These are phyloP conservation scores for Sebastiscus tertius DNA, from an alignment of 2,797 vertebrate species.

Conservation along the genomic window DNA sequence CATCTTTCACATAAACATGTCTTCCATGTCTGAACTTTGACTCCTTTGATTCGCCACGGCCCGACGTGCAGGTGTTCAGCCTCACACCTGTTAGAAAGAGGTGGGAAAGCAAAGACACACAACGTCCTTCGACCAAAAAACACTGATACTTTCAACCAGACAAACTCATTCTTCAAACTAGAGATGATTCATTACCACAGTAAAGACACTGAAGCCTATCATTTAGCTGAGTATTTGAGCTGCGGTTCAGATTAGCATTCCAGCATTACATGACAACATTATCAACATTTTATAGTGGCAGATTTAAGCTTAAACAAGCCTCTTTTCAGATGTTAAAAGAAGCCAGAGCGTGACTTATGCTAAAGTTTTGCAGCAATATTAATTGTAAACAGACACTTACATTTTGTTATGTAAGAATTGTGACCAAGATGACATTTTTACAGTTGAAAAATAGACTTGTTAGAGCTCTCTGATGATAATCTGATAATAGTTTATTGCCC, in stretches of 20 bases:
- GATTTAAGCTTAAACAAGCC: neutral
- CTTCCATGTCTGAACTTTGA: slow-evolving; percentile 61
- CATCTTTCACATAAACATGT: slow-evolving; percentile 22
- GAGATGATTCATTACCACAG: neutral
- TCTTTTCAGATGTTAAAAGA: neutral
- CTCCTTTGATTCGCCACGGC: slow-evolving; percentile 52
- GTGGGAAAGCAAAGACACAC: neutral
- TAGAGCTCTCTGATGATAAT: no score
- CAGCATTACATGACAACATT: neutral
- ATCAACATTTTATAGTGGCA: neutral
- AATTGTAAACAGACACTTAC: no score
- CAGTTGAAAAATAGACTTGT: no score
- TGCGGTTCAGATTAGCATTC: neutral
- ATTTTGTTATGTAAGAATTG: neutral
- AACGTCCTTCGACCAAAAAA: neutral
- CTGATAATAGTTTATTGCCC: neutral
- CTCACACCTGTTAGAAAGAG: slow-evolving; percentile 68
- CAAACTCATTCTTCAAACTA: no score
- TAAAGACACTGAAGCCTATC: neutral
- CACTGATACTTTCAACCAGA: neutral
- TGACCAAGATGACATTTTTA: neutral
- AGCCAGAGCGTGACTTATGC: neutral
- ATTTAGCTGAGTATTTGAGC: neutral
- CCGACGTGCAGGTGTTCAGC: slow-evolving; percentile 67
- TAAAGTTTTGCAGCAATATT: no score